Percentiles rank a stretch among this genome's conserved stretches.
These are phyloP conservation scores for Pollimyrus isidori DNA, from an alignment of 2,113 vertebrate genomes.

Conservation along the genomic window DNA sequence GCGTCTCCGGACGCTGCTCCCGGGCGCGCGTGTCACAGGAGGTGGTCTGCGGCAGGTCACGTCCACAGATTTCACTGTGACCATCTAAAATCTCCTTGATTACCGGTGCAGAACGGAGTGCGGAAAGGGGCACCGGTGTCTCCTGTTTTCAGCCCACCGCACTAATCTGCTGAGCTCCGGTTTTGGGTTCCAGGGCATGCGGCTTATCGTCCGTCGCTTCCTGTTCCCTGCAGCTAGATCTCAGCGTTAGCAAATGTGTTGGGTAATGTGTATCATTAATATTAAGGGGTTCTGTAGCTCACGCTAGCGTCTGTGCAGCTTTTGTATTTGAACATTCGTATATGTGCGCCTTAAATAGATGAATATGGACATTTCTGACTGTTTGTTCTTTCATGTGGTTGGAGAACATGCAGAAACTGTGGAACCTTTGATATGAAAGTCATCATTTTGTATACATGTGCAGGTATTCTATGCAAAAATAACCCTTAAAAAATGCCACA, in stretches of 20 bases:
- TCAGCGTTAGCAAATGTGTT: neutral
- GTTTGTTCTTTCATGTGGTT: neutral
- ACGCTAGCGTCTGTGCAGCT: neutral
- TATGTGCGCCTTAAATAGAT: neutral
- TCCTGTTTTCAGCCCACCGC: constrained; percentile 27
- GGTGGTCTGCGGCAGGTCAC: constrained; percentile 4
- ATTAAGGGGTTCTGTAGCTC: neutral
- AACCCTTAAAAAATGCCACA: neutral
- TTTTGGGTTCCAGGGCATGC: constrained; percentile 32
- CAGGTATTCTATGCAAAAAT: neutral
- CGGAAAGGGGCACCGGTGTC: neutral
- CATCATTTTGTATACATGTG: neutral
- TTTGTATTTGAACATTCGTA: neutral
- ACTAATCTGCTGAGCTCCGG: constrained; percentile 36
- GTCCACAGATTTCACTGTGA: neutral
- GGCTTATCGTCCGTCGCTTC: constrained; percentile 4
- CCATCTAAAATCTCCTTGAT: constrained; percentile 40
- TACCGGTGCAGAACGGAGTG: constrained; percentile 36
- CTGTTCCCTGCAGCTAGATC: neutral
- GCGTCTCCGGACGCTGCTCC: neutral
- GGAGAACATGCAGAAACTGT: neutral
- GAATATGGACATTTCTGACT: neutral
- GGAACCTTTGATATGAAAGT: neutral
- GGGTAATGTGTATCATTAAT: neutral
- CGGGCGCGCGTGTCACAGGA: neutral